Evolutionary conservation across 2,888 invertebrate genomes (phyloP), one percentile per base, ranked within the genome.

Genomic region (Eretmocerus hayati): DNA sequence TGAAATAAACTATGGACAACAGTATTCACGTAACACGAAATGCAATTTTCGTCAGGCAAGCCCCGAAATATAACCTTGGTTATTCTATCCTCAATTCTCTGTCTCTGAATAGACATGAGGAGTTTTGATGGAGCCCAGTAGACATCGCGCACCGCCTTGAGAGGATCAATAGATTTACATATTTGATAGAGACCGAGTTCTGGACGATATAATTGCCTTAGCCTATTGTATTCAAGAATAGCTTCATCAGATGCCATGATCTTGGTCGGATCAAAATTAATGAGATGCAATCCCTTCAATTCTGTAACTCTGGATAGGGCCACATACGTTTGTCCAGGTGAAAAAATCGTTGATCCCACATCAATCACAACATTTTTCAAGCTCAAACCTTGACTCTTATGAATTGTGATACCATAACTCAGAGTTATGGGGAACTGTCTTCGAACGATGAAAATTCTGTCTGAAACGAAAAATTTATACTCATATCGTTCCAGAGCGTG

Each of bases 381-480:
- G n/a, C n/a, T n/a, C n/a, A n/a, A n/a, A n/a, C n/a, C n/a, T n/a
- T n/a, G n/a, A n/a, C n/a, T n/a, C n/a, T n/a, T n/a, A n/a, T n/a
- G n/a, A n/a, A n/a, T n/a, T n/a, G n/a, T n/a, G n/a, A n/a, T n/a
- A n/a, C n/a, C n/a, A n/a, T n/a, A n/a, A n/a, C n/a, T n/a, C n/a
- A 58, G 9, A 38, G 42, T 55, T 6, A 60, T 37, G 22, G 59
- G 55, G 48, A 62, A 62, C 48, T 60, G 59, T 40, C 55, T 55
- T 26, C 59, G 37, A 13, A 50, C 39, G 22, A 58, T 50, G 32
- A 48, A 60, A n/a, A n/a, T n/a, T n/a, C n/a, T n/a, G n/a, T n/a
- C n/a, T n/a, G n/a, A n/a, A n/a, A n/a, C n/a, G n/a, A 55, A 40
- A 48, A 62, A 61, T 51, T 62, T 61, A 13, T 53, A 44, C 22